Percentiles rank a stretch among this genome's conserved stretches.
These are phyloP conservation scores for Psammodynastes pulverulentus DNA, from an alignment of 2,113 vertebrate genomes.

Conservation along the genomic window DNA sequence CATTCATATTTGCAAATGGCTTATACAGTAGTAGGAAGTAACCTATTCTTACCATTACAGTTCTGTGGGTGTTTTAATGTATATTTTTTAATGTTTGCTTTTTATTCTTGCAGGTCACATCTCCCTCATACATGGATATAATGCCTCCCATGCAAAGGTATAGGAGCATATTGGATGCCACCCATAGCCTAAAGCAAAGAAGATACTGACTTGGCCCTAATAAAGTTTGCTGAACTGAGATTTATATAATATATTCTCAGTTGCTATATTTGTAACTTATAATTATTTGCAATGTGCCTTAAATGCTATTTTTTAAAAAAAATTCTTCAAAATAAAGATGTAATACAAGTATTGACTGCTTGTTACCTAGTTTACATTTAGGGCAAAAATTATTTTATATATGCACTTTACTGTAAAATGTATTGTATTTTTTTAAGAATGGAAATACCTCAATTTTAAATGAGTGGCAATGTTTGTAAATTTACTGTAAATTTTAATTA, in stretches of 20 bases:
- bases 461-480: slow-evolving; percentile 52
- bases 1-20: background rate
- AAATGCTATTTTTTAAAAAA: slow-evolving; percentile 31
- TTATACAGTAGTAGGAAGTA: slow-evolving; percentile 4
- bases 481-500: slow-evolving; percentile 43
- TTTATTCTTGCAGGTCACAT: slow-evolving; percentile 56
- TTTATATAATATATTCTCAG: slow-evolving; percentile 24
- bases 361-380: slow-evolving; percentile 55
- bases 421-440: slow-evolving; percentile 57
- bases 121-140: slow-evolving; percentile 50
- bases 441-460: slow-evolving; percentile 57
- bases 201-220: slow-evolving; percentile 58
- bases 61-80: background rate
- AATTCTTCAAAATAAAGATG: slow-evolving; percentile 43
- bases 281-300: slow-evolving; percentile 36
- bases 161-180: slow-evolving; percentile 52
- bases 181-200: slow-evolving; percentile 53
- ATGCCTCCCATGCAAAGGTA: slow-evolving; percentile 42
- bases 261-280: slow-evolving; percentile 31
- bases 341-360: slow-evolving; percentile 49
- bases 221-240: slow-evolving; percentile 27
- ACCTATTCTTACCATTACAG: background rate
- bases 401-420: slow-evolving; percentile 60
- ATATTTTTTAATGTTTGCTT: slow-evolving; percentile 7
- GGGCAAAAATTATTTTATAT: slow-evolving; percentile 54